Percentiles rank a stretch among this genome's conserved stretches.
These are phyloP conservation scores for Hetaerina titia DNA, from an alignment of 2,888 invertebrate species.

Conservation along the genomic window DNA sequence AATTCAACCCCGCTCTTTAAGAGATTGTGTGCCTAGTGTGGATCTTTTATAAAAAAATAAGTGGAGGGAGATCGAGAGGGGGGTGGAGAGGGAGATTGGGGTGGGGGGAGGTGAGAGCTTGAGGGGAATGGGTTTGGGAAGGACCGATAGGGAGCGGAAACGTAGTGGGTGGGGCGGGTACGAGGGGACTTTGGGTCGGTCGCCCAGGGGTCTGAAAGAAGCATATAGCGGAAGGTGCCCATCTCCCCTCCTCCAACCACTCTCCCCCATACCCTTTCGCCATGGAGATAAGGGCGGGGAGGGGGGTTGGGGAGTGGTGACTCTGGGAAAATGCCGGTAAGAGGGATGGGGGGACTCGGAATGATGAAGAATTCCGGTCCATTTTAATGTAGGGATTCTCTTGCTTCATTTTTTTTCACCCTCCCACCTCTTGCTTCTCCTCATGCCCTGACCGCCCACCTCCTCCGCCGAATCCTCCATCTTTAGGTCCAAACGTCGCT, in stretches of 20 bases:
- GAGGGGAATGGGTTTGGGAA: neutral
- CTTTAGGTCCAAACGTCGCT: neutral
- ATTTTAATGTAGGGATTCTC: constrained; percentile 33
- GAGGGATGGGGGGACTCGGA: neutral
- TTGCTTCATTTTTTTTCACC: constrained; percentile 28
- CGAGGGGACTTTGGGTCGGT: neutral
- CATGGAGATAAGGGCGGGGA: neutral
- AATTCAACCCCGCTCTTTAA: constrained; percentile 61
- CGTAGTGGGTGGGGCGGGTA: neutral
- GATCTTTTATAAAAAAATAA: constrained; percentile 40
- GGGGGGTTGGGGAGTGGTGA: neutral
- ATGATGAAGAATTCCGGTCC: constrained; percentile 32
- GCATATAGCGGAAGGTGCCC: neutral
- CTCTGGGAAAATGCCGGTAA: neutral
- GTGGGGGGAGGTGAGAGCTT: neutral
- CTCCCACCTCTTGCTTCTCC: neutral
- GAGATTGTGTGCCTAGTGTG: constrained; percentile 47
- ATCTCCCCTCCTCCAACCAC: neutral
- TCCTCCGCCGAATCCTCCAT: neutral
- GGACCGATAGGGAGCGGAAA: neutral
- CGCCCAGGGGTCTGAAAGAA: neutral
- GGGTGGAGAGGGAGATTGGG: neutral
- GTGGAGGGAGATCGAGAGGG: neutral
- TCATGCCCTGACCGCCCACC: neutral
- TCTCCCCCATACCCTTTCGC: neutral